These are phyloP conservation scores for Enteromius trimaculatus DNA, from an alignment of 2,797 vertebrate species.

Conservation along the genomic window DNA sequence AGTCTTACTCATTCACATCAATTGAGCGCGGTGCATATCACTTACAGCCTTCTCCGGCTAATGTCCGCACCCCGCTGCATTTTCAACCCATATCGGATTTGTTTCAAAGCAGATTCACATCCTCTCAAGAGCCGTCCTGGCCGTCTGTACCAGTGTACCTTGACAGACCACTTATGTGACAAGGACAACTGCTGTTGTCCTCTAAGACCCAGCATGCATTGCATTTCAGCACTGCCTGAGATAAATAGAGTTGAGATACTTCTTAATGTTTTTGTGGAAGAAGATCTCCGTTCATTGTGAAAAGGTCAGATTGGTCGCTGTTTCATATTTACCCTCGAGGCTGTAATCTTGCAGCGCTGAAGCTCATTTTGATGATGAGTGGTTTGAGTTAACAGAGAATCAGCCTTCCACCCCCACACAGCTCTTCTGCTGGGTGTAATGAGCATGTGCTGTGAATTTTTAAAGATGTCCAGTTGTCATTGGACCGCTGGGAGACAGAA, in stretches of 20 bases:
- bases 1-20: constrained; percentile 41
- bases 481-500: constrained; percentile 41
- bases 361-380: constrained; percentile 29
- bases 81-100: constrained; percentile 29
- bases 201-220: neutral
- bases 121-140: neutral
- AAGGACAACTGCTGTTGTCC: constrained; percentile 13
- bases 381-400: constrained; percentile 28
- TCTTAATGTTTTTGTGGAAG: neutral
- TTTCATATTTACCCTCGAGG: constrained; percentile 50
- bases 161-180: neutral
- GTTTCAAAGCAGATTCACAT: neutral
- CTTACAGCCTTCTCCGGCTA: constrained; percentile 19
- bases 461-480: constrained; percentile 57
- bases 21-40: constrained; percentile 22
- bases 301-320: constrained; percentile 12
- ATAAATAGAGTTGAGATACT: neutral
- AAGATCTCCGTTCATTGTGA: constrained; percentile 2
- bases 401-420: neutral
- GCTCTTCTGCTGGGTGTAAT: constrained; percentile 46
- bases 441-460: constrained; percentile 59
- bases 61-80: neutral
- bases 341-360: constrained; percentile 32
- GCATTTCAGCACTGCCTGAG: constrained; percentile 15
- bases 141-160: constrained; percentile 25